Evolutionary conservation across 30 jellyfish, hydroid and myxozoan genomes (phyloP), one percentile per base, ranked within the genome.

Genomic region (Aurelia aurita complex sp. Pacific): DNA sequence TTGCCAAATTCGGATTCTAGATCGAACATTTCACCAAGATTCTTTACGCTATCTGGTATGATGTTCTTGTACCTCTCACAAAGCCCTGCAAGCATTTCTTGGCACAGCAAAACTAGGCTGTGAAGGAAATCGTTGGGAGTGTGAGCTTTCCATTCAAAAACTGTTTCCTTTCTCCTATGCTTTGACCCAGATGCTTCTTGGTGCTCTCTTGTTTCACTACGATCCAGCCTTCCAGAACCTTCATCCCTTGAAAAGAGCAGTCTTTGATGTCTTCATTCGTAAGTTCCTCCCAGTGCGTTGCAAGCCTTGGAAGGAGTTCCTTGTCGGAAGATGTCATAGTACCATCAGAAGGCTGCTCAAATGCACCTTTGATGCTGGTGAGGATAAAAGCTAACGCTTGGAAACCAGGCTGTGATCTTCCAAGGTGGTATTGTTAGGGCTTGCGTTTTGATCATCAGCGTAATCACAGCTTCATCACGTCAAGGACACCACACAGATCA

Each of bases 231-330:
- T 60, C 76, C 77, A 76, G 46, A 38, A 76, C 65, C 61, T 55
- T 64, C 57, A 76, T 43, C 2, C 87, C 87, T 19, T 53, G 77
- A 64, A 76, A 76, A 38, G 6, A 7, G 63, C 87, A 76, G n/a
- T 60, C 87, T 18, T 76, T 35, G 33, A 76, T 63, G 35, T 60
- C 10, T 38, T 54, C 65, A 62, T 36, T 64, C 32, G 83, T 73
- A 70, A 73, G 59, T 50, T 73, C 83, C 83, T 73, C 83, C 83
- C 83, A 73, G 7, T 73, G 83, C 69, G 4, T 73, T 42, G 68
- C 42, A 52, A 42, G 83, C 2, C 53, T 73, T 73, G 83, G 83
- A 73, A 73, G 83, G 69, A 73, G 29, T 73, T 43, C 34, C 69
- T 35, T 17, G 69, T 50, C 32, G 68, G 69, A 70, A 38, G 50